Base-by-base conservation (phyloP, 2,888 invertebrate species). In the Pachymerium ferrugineum region DNA sequence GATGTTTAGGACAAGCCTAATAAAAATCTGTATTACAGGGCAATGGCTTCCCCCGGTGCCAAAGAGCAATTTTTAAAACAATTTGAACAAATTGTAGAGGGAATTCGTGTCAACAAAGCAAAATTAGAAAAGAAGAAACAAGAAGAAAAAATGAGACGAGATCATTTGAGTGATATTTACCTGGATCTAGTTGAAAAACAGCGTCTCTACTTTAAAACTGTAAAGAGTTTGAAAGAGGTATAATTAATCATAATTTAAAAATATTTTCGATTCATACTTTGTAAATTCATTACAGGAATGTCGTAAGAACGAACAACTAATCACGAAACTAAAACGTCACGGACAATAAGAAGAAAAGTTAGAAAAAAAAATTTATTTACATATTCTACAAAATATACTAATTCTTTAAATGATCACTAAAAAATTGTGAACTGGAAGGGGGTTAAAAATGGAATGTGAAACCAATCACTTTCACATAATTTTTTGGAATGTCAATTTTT, bases 31-130 rank as follows among this genome's bases (percentile, higher is more conserved):
- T 3, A 1, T 79, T 80, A 73, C 80, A 92, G 92, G 81, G 95
- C 95, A 1, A 92, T 94, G 90, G 87, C 89, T 67, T 90, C 91
- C 10, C 84, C 87, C 4, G 87, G 88, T 77, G 89, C 90, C 29
- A 90, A 92, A 78, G 93, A 94, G 79, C 93, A 96, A 80, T 97
- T 97, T 82, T 87, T 96, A 80, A 88, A 89, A 75, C 95, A 97
- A 82, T 90, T 97, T 80, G 92, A 95, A 81, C 87, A 89, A 16
- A 95, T 96, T 80, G 91, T 94, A 1, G 91, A 92, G 31, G 92
- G 93, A 79, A 90, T 97, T n/a, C 90, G 90, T 80, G 90, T 90
- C 80, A 94, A 93, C 38, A 90, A 92, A 79, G 85, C 85, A 35
- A 94, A 93, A 84, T 81, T 85, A 42, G 88, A 89, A 79, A 85